phyloP scores from a whole-genome alignment of 2,113 vertebrate genomes.

The Probosciger aterrimus region DNA sequence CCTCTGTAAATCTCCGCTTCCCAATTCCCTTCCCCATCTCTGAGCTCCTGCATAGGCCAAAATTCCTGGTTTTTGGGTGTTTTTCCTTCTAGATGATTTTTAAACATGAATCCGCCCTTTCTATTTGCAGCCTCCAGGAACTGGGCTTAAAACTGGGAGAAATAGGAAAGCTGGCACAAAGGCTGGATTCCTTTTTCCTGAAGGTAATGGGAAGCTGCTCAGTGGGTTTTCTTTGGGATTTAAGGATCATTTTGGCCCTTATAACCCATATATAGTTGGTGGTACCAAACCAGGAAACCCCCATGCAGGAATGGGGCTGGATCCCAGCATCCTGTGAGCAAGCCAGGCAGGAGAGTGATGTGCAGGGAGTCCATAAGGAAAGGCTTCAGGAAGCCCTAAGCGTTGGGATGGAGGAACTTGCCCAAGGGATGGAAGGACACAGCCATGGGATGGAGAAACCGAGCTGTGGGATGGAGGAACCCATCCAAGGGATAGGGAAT shows the following conservation, averaged over 20 bases:
- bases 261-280: neutral
- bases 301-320: too few relatives aligned
- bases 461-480: neutral
- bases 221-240: neutral
- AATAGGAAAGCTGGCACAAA: rapidly evolving
- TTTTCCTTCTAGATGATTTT: neutral
- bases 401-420: rapidly evolving
- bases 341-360: neutral
- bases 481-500: neutral
- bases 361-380: rapidly evolving
- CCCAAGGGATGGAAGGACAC: neutral
- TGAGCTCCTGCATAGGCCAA: neutral
- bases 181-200: neutral
- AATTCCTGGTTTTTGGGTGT: neutral
- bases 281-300: neutral
- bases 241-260: neutral
- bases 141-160: neutral
- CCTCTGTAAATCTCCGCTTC: neutral
- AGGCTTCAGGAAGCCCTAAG: neutral
- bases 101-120: neutral
- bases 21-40: neutral
- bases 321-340: neutral
- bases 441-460: neutral
- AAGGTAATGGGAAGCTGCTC: neutral
- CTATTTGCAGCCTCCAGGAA: neutral